Base-by-base conservation (phyloP, 1,140 invertebrate species). In the Drosophila orosa region DNA sequence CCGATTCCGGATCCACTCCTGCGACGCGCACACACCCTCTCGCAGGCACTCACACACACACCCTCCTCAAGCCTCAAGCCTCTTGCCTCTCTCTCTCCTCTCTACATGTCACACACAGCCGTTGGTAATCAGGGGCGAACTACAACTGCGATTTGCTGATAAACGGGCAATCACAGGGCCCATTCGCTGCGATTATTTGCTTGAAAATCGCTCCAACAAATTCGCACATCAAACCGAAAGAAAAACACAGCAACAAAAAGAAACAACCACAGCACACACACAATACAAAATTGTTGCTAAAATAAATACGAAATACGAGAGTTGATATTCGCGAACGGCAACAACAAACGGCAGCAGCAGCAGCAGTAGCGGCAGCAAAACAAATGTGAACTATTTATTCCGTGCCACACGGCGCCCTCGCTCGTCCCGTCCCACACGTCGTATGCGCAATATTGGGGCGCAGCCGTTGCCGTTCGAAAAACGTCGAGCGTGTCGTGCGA, bases 51-150 rank as follows among this genome's bases (percentile, higher is more conserved):
- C 33, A 45, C 22, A 57, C 27, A 60, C 65, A 45, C 60, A 59
- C 63, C 27, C 63, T n/a, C 45, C 25, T 27, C 25, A 2, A n/a
- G n/a, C n/a, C 45, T 9, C n/a, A n/a, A n/a, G n/a, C 45, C 15
- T 1, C 44, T 9, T 6, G 3, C 42, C 42, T 3, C n/a, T 17
- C 45, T 9, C 15, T 17, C 10, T 50, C 48, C 45, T 25, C 7
- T 27, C 62, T 82, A 82, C 78, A 81, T 81, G 78, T 54, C 78
- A 82, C 55, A 55, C 57, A 66, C 42, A 76, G 50, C 25, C 52
- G 17, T 10, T 31, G 39, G 35, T 22, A 44, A 39, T 60, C 37
- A 35, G 31, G 22, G 50, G 50, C 31, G 31, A 24, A 54, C 50
- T 54, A 54, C 25, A 29, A 48, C 50, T 58, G 25, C 25, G 48